Base-by-base conservation (phyloP, 1,140 invertebrate species). In the Conopomorpha cramerella region DNA sequence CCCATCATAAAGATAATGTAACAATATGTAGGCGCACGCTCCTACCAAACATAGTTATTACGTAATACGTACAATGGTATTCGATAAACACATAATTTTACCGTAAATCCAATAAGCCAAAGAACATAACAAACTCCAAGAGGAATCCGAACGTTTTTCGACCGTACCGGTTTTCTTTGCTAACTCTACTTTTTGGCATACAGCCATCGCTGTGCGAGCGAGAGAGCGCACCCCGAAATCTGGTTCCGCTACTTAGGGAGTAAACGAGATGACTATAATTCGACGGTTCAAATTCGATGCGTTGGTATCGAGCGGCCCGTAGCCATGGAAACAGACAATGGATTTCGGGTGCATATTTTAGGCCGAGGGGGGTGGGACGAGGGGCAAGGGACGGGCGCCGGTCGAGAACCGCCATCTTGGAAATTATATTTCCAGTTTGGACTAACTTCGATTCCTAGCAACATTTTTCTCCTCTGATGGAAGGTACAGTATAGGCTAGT, bases 271-370 rank as follows among this genome's bases (percentile, higher is more conserved):
- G 38, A 60, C 42, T 55, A 42, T 61, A 72, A 45, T 45, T 55
- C 63, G 52, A 55, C 58, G 51, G 47, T 62, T 48, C 50, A 51
- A 39, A 59, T 58, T 52, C 53, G 44, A 58, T 49, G 40, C 36
- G 33, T 31, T 39, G 53, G 56, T 76, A 76, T 76, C 64, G 71
- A 72, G 67, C 70, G 68, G 55, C 23, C 39, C 39, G 73, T 78
- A 58, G 61, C 60, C 64, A 77, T 77, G 61, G 68, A 50, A 72
- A 77, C 74, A 73, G 61, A 76, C 70, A 71, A 74, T 71, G 65
- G 70, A 58, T 74, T 78, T 76, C 58, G 67, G 74, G 74, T 78
- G 74, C 70, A 78, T 76, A 74, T 77, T 77, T 78, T 78, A 72
- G 61, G 66, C 59, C 71, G 62, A 65, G 67, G 41, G 55, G 59